A percentile compares a stretch with the other conserved stretches of the same genome.
These are phyloP conservation scores for Lanistes nyassanus DNA, from an alignment of 1,140 invertebrate genomes.

Conservation along the genomic window DNA sequence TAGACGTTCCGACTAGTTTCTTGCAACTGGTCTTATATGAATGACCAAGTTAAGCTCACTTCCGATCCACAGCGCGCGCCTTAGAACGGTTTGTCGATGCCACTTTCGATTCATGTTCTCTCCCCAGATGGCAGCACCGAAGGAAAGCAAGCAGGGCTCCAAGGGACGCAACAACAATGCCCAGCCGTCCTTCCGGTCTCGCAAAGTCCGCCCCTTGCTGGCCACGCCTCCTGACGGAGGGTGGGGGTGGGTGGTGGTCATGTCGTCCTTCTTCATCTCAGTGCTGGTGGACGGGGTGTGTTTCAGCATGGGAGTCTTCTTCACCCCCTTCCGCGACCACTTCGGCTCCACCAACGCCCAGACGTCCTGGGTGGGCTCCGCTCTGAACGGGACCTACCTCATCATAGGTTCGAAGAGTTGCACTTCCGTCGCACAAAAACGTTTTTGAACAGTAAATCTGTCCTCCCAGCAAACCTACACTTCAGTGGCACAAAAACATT, in stretches of 20 bases:
- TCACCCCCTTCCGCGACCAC: conserved; percentile 86
- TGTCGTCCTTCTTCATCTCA: conserved; percentile 88
- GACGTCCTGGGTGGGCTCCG: conserved; percentile 88
- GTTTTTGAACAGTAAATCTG: no score
- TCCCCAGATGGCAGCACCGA: not conserved
- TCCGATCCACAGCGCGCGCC: no score
- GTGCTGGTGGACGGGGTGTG: conserved; percentile 92
- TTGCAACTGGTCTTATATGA: no score
- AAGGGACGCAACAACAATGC: not conserved
- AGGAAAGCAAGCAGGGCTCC: not conserved
- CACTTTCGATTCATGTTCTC: no score
- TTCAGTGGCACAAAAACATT: no score
- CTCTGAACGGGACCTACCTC: conserved; percentile 90
- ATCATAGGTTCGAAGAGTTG: conserved; percentile 79
- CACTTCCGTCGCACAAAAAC: no score
- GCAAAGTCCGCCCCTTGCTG: not conserved
- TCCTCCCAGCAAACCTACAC: no score
- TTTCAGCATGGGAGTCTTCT: conserved; percentile 91
- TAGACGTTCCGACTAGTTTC: no score
- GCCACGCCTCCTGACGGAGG: conserved; percentile 80
- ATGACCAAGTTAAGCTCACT: no score
- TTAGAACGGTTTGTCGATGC: no score
- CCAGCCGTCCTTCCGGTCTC: not conserved
- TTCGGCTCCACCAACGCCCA: conserved; percentile 85
- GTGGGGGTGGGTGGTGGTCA: conserved; percentile 80